Percentiles rank a stretch among this genome's conserved stretches.
These are phyloP conservation scores for Stegophylla sp. DNA, from an alignment of 2,888 invertebrate genomes.

Conservation along the genomic window DNA sequence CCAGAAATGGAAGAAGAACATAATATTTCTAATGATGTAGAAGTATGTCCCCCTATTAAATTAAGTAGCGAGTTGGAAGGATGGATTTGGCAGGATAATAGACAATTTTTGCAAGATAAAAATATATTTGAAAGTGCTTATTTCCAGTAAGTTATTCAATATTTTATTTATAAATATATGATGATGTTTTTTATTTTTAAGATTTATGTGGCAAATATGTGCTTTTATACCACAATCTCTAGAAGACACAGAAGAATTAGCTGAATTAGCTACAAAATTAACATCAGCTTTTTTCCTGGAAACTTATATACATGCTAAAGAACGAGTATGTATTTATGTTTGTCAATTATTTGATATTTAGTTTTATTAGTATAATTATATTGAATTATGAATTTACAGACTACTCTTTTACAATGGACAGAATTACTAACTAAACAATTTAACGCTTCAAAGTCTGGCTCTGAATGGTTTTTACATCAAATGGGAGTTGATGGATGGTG, in stretches of 20 bases:
- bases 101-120: slow-evolving; percentile 92
- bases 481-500: slow-evolving; percentile 95
- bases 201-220: slow-evolving; percentile 97
- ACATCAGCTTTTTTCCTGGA: slow-evolving; percentile 95
- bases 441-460: slow-evolving; percentile 86
- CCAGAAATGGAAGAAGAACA: slow-evolving; percentile 61
- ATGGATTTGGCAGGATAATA: slow-evolving; percentile 98
- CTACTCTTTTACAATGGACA: slow-evolving; percentile 96
- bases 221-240: slow-evolving; percentile 90
- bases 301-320: slow-evolving; percentile 95
- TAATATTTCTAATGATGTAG: slow-evolving; percentile 64
- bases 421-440: slow-evolving; percentile 93
- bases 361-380: slow-evolving; percentile 28
- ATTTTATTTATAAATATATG: not conserved
- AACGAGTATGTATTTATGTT: slow-evolving; percentile 72
- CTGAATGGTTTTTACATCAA: slow-evolving; percentile 89
- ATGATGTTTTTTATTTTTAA: slow-evolving; percentile 64
- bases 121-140: slow-evolving; percentile 96
- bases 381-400: slow-evolving; percentile 67
- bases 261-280: slow-evolving; percentile 83
- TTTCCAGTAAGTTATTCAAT: slow-evolving; percentile 75
- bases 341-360: slow-evolving; percentile 1
- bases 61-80: slow-evolving; percentile 83
- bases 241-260: slow-evolving; percentile 79
- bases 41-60: slow-evolving; percentile 65